These are phyloP conservation scores for Meganola albula DNA, from an alignment of 2,888 invertebrate genomes.

Conservation along the genomic window DNA sequence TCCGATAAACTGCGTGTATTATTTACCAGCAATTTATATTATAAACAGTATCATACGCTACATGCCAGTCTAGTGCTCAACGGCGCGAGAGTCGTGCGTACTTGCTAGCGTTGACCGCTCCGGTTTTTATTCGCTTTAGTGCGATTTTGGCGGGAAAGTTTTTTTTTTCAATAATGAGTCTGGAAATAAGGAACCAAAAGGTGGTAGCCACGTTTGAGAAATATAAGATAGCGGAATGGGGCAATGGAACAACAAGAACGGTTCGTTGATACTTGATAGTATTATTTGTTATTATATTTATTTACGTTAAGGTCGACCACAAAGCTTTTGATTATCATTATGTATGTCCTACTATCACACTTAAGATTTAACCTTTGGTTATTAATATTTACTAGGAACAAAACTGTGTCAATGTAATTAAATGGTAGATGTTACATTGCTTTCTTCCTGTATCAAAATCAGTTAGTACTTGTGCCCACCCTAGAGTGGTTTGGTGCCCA, in stretches of 20 bases:
- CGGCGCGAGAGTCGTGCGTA: constrained; percentile 53
- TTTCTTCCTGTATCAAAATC: no score
- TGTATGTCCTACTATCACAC: no score
- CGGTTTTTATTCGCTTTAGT: constrained; percentile 32
- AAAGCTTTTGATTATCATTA: no score
- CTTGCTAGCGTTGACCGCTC: constrained; percentile 28
- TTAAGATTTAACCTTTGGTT: no score
- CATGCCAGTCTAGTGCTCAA: constrained; percentile 46
- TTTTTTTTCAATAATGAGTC: constrained; percentile 54
- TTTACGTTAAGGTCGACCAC: no score
- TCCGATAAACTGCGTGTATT: constrained; percentile 33
- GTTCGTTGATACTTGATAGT: constrained; percentile 39
- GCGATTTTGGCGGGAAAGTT: constrained; percentile 53
- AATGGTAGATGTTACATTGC: no score
- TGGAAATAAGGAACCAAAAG: constrained; percentile 65
- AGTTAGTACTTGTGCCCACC: no score
- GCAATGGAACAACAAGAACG: constrained; percentile 40
- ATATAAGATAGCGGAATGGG: constrained; percentile 66
- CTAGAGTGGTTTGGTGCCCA: no score
- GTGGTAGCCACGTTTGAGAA: constrained; percentile 65
- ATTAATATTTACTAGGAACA: no score
- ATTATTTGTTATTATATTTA: no score
- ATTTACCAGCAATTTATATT: constrained; percentile 41
- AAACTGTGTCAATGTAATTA: no score
- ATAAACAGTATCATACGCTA: constrained; percentile 35